Evolutionary conservation across 1,140 invertebrate genomes (phyloP).

Genomic region (Colletes gigas): DNA sequence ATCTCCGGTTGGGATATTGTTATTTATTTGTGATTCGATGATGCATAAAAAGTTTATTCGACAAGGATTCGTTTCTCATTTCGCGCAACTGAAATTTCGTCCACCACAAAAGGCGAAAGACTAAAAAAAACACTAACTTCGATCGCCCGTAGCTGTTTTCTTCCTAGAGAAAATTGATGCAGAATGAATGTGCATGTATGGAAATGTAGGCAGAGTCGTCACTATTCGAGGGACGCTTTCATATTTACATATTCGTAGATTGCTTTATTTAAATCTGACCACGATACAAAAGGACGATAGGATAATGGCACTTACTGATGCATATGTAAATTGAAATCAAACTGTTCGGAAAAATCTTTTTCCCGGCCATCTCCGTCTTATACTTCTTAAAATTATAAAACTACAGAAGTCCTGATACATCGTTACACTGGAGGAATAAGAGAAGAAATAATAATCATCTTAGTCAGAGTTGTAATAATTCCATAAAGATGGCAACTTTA

Average conservation of each 20-base stretch:
- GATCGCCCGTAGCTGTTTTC: constrained; percentile 5
- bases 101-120: not conserved
- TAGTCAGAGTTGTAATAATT: too few relatives aligned
- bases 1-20: too few relatives aligned
- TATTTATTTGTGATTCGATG: too few relatives aligned
- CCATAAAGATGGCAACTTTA: too few relatives aligned
- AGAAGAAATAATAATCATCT: too few relatives aligned
- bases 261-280: constrained; percentile 52
- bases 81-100: not conserved
- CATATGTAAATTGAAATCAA: constrained; percentile 65
- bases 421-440: too few relatives aligned
- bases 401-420: too few relatives aligned
- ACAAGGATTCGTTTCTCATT: too few relatives aligned
- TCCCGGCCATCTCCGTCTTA: too few relatives aligned
- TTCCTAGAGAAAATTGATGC: constrained; percentile 16
- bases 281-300: constrained; percentile 59
- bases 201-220: constrained; percentile 27
- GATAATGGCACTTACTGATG: constrained; percentile 58
- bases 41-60: too few relatives aligned
- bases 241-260: constrained; percentile 64
- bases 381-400: too few relatives aligned
- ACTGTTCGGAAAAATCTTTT: constrained; percentile 21
- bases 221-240: constrained; percentile 29
- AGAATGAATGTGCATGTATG: constrained; percentile 46
- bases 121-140: not conserved